Base-by-base conservation (phyloP, 1,140 invertebrate genomes). In the Oedothorax gibbosus region DNA sequence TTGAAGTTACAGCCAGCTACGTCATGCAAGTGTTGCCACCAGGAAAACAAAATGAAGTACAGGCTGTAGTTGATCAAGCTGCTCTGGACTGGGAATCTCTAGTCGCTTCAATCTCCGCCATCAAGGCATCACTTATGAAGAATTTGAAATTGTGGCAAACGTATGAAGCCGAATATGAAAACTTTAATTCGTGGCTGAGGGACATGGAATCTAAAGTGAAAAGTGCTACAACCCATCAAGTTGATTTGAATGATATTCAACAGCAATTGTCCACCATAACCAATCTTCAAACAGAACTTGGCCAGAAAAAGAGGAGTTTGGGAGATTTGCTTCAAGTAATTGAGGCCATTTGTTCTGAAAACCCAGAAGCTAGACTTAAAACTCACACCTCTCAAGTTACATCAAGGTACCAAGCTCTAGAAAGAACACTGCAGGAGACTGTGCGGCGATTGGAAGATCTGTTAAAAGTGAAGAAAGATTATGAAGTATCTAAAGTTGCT, bases 181-280 rank as follows among this genome's bases (percentile, higher is more conserved):
- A 92, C 83, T 92, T 97, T 10, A 92, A 93, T 0, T 91, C 93
- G 2, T 97, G 95, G 95, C 89, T 99, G n/a, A 96, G 96, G 89
- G 94, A 95, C 72, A 94, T 94, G 85, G 97, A 99, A 91, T 93
- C 93, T 72, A 93, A 92, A 89, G 93, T 96, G 0, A 93, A 95
- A 88, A 90, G 91, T 60, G 95, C 96, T 89, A 93, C 94, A 12
- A 73, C 87, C 87, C 53, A 87, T 87, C 49, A 88, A 88, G 11
- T 84, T 62, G 86, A 87, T n/a, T 21, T 86, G 35, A 68, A 79
- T 21, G 66, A 68, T 50, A 72, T 86, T n/a, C 78, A 83, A n/a
- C 73, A 86, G 50, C 80, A 79, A 50, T 35, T 83, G 12, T 51
- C 20, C 9, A 54, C 57, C 50, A 71, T 84, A 15, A 84, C 73